Base-by-base conservation (phyloP, 2,888 invertebrate genomes). In the Creontiades dilutus region DNA sequence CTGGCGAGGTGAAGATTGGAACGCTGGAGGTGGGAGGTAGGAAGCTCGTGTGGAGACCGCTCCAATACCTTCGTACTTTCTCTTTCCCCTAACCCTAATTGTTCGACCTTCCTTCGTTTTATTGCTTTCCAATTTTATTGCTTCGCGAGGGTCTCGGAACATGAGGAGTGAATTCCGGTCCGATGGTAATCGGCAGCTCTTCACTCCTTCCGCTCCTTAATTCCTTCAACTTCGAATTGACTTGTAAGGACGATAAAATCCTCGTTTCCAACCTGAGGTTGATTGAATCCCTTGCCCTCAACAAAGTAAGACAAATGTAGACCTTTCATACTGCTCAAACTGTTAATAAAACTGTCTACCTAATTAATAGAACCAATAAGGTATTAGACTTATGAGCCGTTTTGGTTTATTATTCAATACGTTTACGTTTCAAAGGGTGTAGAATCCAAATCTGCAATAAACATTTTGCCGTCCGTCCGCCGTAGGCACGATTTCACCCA, bases 51-150 rank as follows among this genome's bases (percentile, higher is more conserved):
- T 47, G 46, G 37, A 37, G 37, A 7, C 47, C 14, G 46, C 16
- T 16, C 16, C 78, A 78, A 78, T 78, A 78, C 78, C 78, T 78
- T 46, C 82, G 16, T 9, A 14, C 48, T 19, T 81, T 47, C 37
- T 47, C 47, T 82, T 52, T 52, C 47, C 37, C 52, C 12, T 11
- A n/a, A 9, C 82, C 48, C 52, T 52, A 82, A 82, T 82, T 82
- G 82, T 52, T 82, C 19, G 82, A 52, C 48, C 52, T 82, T 52
- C 12, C 23, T 0, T 47, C 76, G 76, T 76, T 76, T 52, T 82
- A 82, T 82, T 82, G 82, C 82, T 82, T 52, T 82, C 82, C 23
- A 82, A 78, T 78, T 47, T 78, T 46, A 78, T 78, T 78, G 37
- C 78, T 78, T 78, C 19, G 68, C 23, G 23, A 68, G 68, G 16